phyloP scores from a whole-genome alignment of 2,888 invertebrate genomes.

The Troilus luridus region DNA sequence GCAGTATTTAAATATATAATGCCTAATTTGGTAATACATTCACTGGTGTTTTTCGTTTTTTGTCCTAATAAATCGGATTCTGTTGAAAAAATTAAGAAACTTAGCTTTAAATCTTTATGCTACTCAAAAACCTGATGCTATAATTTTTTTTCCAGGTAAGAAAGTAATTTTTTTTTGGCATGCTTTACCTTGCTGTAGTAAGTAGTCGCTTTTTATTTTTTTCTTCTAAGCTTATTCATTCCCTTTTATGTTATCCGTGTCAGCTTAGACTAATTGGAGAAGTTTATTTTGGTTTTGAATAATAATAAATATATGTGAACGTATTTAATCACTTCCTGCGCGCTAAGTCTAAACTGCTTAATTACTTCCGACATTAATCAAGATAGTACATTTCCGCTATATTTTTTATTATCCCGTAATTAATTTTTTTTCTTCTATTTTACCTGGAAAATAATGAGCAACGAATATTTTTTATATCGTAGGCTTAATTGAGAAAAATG shows the following conservation, averaged over 20 bases:
- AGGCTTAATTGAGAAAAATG: too few relatives aligned
- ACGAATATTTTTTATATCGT: neutral
- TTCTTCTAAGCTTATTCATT: neutral
- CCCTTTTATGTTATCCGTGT: neutral
- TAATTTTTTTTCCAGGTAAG: constrained; percentile 27
- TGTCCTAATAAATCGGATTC: neutral
- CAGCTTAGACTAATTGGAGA: neutral
- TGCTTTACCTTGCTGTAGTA: constrained; percentile 37
- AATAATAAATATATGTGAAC: neutral
- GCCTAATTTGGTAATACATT: too few relatives aligned
- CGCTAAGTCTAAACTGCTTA: neutral
- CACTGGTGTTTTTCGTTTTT: too few relatives aligned
- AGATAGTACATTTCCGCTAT: neutral
- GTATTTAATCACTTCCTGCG: neutral
- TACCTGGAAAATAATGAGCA: neutral
- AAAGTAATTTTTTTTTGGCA: constrained; percentile 32
- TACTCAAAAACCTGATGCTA: neutral
- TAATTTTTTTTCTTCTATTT: neutral
- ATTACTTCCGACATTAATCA: constrained; percentile 2
- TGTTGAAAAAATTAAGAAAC: neutral
- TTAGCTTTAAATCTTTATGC: neutral
- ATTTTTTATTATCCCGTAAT: neutral
- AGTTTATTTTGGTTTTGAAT: neutral
- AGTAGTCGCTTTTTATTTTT: constrained; percentile 15
- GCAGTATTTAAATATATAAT: too few relatives aligned